Base-by-base conservation (phyloP, 1,140 invertebrate genomes). In the Andricus grossulariae region DNA sequence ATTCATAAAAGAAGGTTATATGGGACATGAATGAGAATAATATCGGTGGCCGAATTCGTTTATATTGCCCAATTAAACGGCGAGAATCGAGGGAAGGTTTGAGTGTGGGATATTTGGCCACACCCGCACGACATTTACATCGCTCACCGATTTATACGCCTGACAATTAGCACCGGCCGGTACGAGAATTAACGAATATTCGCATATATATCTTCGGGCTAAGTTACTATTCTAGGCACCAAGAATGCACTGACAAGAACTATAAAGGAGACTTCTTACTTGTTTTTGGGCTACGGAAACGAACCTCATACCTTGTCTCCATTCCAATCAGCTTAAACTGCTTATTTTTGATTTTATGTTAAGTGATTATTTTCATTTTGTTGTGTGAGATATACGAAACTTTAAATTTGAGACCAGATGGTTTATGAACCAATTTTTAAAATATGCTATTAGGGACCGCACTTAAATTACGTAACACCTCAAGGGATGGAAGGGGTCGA, bases 161-260 rank as follows among this genome's bases (percentile, higher is more conserved):
- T 86, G 85, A 86, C 84, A 86, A 87, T 88, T 87, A 88, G 82
- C 81, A 72, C 72, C 54, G 73, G 50, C 73, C 75, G 45, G 75
- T 73, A 51, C 71, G 66, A 57, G 75, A 72, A 79, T 79, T 74
- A 79, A 78, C 72, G 55, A 80, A 78, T 82, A 71, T 49, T 50
- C 77, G 21, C 21, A 55, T 19, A 57, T 57, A 57, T 57, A 13
- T 21, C n/a, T 57, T 13, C 21, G 11, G 8, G 13, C 72, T 50
- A 77, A 75, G 75, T 77, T 77, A 81, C 76, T 78, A 77, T 79
- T 80, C 71, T 54, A 55, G 70, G 74, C 72, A 75, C 82, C 72
- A 79, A 83, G 77, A 83, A 83, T 83, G 80, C 77, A 81, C 81
- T 19, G 18, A 54, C 3, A 11, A 21, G 54, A 55, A 55, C 21